Base-by-base conservation (phyloP, 2,797 vertebrate genomes). In the Anomalospiza imberbis region DNA sequence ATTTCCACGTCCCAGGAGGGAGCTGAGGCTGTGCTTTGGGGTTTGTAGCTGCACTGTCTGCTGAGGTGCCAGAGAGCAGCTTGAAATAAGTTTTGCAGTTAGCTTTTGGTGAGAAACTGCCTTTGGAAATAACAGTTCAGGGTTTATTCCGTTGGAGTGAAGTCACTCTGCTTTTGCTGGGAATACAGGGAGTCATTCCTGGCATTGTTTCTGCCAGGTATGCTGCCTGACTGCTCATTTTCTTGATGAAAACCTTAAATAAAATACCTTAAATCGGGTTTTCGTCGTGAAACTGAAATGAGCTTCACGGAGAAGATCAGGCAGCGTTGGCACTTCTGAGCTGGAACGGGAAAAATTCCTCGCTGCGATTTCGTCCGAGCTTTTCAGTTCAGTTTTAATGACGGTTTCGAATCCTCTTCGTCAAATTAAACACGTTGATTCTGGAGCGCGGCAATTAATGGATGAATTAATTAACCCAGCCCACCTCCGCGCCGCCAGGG, bases 321-420 rank as follows among this genome's bases (percentile, higher is more conserved):
- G 48, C 28, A 4, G 34, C 1, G 1, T 5, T 28, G 4, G 15
- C 24, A 3, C 47, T 31, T 26, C 5, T 1, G 15, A 50, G 12
- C 21, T 32, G 8, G 6, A 42, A 13, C 17, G 3, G 81, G 38
- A 34, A 7, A 8, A 68, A 42, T 1, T 11, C n/a, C 60, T 70
- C 2, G 0, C 44, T 10, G 57, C 3, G 16, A 2, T 19, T 40
- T 28, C 14, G 5, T 10, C 38, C 0, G 17, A 25, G 8, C 3
- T 45, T 38, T 55, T 24, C 7, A 2, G 2, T 58, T 17, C 4
- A 0, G 1, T 8, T 47, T 22, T 11, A 8, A 1, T 0, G 26
- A 1, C 0, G 7, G 2, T 2, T 57, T 24, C 5, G 15, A 25
- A 3, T n/a, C 3, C 0, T 6, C 1, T 4, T 5, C 0, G 1